Evolutionary conservation across 2,888 invertebrate genomes (phyloP).

Genomic region (Archips xylosteana): DNA sequence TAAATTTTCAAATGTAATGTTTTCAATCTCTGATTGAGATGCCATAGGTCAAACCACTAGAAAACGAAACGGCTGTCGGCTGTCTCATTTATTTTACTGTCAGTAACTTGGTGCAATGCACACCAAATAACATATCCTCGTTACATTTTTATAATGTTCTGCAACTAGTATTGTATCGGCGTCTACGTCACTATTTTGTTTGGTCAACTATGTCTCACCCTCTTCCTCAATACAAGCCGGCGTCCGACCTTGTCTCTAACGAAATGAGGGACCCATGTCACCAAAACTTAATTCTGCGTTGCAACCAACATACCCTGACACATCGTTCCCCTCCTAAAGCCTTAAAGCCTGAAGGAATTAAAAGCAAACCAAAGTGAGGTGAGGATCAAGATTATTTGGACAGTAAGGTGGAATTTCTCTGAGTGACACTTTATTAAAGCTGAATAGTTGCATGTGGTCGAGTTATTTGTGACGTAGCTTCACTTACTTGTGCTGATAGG

Average conservation of each 20-base stretch:
- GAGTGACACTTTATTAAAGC: slow-evolving; percentile 37
- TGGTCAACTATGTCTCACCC: slow-evolving; percentile 29
- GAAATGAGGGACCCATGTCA: slow-evolving; percentile 40
- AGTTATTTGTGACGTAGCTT: slow-evolving; percentile 34
- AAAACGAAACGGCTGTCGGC: too few species aligned
- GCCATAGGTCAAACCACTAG: too few species aligned
- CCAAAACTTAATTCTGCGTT: slow-evolving; percentile 39
- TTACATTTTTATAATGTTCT: too few species aligned
- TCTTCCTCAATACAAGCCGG: slow-evolving; percentile 26
- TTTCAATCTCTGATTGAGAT: too few species aligned
- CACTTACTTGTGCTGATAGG: background rate
- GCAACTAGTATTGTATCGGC: background rate
- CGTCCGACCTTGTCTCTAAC: slow-evolving; percentile 29
- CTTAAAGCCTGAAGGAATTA: background rate
- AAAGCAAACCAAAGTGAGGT: background rate
- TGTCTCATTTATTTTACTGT: too few species aligned
- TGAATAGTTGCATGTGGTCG: slow-evolving; percentile 37
- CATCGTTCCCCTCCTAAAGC: background rate
- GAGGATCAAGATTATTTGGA: slow-evolving; percentile 6
- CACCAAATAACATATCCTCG: too few species aligned
- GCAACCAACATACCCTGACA: slow-evolving; percentile 17
- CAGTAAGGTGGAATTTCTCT: slow-evolving; percentile 21
- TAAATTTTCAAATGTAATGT: too few species aligned
- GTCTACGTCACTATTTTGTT: slow-evolving; percentile 15
- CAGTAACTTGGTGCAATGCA: too few species aligned